phyloP scores from a whole-genome alignment of 2,888 invertebrate genomes.

The Agrochola lychnidis region DNA sequence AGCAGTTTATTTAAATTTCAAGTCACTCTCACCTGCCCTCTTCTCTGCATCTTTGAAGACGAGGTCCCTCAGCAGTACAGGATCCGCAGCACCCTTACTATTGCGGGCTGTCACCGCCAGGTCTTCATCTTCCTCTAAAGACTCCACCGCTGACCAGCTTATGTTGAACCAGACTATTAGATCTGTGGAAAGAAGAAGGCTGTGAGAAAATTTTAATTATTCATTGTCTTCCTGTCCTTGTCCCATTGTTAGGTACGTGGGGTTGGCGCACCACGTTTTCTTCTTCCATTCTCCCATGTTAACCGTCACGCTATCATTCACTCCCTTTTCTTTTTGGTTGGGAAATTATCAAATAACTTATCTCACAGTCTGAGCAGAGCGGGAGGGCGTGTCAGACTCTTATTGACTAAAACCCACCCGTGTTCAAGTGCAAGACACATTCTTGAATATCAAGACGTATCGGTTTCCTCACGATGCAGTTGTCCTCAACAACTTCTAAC shows the following conservation, averaged over 20 bases:
- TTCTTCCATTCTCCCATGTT: not conserved
- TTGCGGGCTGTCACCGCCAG: slow-evolving; percentile 84
- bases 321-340: too few relatives aligned
- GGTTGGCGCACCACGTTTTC: not conserved
- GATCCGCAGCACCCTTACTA: slow-evolving; percentile 85
- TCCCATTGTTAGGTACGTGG: accelerated
- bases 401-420: too few relatives aligned
- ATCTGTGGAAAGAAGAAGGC: slow-evolving; percentile 69
- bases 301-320: not conserved
- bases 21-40: slow-evolving; percentile 76
- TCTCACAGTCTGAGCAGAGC: too few relatives aligned
- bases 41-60: slow-evolving; percentile 84
- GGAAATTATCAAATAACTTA: too few relatives aligned
- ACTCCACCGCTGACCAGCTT: slow-evolving; percentile 80
- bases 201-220: not conserved
- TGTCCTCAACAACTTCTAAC: too few relatives aligned
- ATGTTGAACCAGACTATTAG: slow-evolving; percentile 84
- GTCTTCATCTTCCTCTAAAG: slow-evolving; percentile 79
- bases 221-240: not conserved
- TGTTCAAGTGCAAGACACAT: not conserved
- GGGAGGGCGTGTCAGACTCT: too few relatives aligned
- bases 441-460: not conserved
- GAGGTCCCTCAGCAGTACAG: slow-evolving; percentile 81
- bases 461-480: not conserved
- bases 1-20: not conserved